Evolutionary conservation across 2,888 invertebrate genomes (phyloP).

Genomic region (Aspidiotus rigidus): DNA sequence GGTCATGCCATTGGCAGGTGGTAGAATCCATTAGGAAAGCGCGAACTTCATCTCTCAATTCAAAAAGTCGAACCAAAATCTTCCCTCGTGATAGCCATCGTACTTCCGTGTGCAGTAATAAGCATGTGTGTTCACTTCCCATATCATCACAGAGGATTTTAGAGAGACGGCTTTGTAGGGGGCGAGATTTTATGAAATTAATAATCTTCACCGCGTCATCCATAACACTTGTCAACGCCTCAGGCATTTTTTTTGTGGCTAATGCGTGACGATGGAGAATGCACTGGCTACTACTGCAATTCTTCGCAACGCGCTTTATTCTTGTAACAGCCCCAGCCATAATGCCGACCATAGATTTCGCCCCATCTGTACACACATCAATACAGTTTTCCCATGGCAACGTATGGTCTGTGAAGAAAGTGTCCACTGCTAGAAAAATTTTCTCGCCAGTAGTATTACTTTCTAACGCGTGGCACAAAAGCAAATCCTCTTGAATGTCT

Average conservation of each 20-base stretch:
- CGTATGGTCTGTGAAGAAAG: slow-evolving; percentile 15
- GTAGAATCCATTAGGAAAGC: slow-evolving; percentile 13
- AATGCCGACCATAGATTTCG: slow-evolving; percentile 23
- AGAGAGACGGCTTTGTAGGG: slow-evolving; percentile 35
- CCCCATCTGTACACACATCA: slow-evolving; percentile 20
- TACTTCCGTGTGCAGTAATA: slow-evolving; percentile 35
- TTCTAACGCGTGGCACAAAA: slow-evolving; percentile 20
- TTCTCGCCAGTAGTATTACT: slow-evolving; percentile 17
- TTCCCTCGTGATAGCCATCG: no score
- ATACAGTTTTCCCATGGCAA: slow-evolving; percentile 21
- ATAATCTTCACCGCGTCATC: slow-evolving; percentile 34
- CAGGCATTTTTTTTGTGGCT: slow-evolving; percentile 23
- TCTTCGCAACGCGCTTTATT: slow-evolving; percentile 17
- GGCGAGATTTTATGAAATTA: slow-evolving; percentile 37
- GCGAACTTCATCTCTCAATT: slow-evolving; percentile 31
- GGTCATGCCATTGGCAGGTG: slow-evolving; percentile 19
- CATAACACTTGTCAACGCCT: slow-evolving; percentile 16
- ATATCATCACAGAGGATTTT: no score
- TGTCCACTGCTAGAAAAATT: slow-evolving; percentile 13
- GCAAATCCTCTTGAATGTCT: slow-evolving; percentile 17
- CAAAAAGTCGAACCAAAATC: slow-evolving; percentile 34
- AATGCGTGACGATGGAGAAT: slow-evolving; percentile 22
- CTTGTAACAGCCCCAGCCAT: slow-evolving; percentile 23
- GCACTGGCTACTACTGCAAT: slow-evolving; percentile 27
- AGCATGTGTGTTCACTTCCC: slow-evolving; percentile 29